A percentile compares a stretch with the other conserved stretches of the same genome.
These are phyloP conservation scores for Prionace glauca DNA, from an alignment of 2,797 vertebrate species.

Conservation along the genomic window DNA sequence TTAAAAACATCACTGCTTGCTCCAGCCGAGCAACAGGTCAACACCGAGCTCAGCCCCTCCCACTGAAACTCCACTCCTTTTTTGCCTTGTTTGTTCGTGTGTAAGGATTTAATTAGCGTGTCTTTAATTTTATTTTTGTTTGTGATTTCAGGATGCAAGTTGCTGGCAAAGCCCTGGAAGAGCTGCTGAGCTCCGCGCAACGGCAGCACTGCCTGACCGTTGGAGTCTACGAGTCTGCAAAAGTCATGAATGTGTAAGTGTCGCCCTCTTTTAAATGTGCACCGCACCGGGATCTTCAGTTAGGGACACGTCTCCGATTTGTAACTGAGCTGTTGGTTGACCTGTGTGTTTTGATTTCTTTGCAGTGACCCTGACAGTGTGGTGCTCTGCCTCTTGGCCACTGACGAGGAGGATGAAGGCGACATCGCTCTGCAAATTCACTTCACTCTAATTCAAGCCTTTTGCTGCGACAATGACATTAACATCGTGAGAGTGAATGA, in stretches of 20 bases:
- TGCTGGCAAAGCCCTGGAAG: constrained; percentile 71
- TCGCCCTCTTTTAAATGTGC: neutral
- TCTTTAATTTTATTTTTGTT: too few species aligned
- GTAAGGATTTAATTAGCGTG: too few species aligned
- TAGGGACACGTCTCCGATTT: constrained; percentile 1
- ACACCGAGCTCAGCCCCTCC: neutral
- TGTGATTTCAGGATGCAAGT: constrained; percentile 58
- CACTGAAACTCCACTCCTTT: neutral
- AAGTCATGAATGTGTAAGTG: constrained; percentile 93
- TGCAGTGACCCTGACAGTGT: constrained; percentile 89
- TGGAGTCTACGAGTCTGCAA: constrained; percentile 89
- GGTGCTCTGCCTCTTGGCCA: constrained; percentile 85
- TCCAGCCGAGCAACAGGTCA: neutral
- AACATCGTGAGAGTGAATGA: constrained; percentile 84
- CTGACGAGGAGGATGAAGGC: constrained; percentile 82
- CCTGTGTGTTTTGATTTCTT: neutral
- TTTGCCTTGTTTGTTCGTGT: neutral
- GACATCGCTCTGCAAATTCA: constrained; percentile 93
- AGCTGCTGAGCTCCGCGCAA: constrained; percentile 74
- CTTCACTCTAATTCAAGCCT: constrained; percentile 94
- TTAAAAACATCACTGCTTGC: neutral
- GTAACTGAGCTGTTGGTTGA: neutral
- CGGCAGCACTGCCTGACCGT: constrained; percentile 80
- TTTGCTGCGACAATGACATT: constrained; percentile 93
- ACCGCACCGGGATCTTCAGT: neutral